Conservation (phyloP, 2,888 invertebrate species). For the Pseudococcus viburni region DNA sequence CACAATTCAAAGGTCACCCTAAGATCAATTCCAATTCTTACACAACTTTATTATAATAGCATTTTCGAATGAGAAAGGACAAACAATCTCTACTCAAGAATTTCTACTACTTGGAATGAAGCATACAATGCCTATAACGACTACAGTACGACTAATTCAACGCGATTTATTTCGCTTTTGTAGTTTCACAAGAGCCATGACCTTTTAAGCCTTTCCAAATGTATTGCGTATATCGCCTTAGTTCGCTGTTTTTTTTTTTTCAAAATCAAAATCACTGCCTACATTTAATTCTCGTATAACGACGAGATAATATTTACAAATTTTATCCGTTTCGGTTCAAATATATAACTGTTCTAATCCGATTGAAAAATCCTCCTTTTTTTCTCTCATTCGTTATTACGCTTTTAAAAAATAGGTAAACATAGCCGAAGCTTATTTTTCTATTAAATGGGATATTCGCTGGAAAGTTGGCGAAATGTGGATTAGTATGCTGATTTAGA, state of each 20-base stretch:
- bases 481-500: slow-evolving; percentile 4
- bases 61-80: not conserved
- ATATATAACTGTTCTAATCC: slow-evolving; percentile 9
- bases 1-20: not conserved
- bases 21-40: slow-evolving; percentile 1
- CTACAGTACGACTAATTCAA: not conserved
- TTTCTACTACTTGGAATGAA: no score
- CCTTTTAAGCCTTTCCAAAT: slow-evolving; percentile 14
- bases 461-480: not conserved
- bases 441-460: slow-evolving; percentile 19
- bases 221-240: not conserved
- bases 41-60: not conserved
- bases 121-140: slow-evolving; percentile 14
- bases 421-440: slow-evolving; percentile 3
- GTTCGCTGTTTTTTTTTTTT: not conserved
- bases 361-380: not conserved
- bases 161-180: slow-evolving; percentile 50
- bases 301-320: slow-evolving; percentile 31
- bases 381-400: not conserved
- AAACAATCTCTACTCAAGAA: not conserved
- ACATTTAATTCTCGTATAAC: slow-evolving; percentile 1
- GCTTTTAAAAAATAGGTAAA: not conserved
- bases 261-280: not conserved
- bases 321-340: slow-evolving; percentile 16
- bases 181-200: slow-evolving; percentile 14